Conservation (phyloP, 2,797 vertebrate species). For the Pangasius krempfi region DNA sequence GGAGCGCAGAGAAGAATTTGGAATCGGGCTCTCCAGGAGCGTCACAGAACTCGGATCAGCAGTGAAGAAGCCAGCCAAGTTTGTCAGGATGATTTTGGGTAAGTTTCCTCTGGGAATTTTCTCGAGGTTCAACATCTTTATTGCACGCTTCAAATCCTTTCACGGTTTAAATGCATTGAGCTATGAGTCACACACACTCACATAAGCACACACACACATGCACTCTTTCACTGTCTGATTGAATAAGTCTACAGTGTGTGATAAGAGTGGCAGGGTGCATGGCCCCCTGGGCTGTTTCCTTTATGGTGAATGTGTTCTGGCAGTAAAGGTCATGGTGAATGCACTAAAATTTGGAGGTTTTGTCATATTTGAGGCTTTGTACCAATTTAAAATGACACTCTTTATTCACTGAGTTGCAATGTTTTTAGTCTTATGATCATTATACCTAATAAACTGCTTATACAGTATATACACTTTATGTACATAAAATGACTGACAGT, state of each 20-base stretch:
- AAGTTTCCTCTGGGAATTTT: constrained; percentile 61
- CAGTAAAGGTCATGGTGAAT: constrained; percentile 71
- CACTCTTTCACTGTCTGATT: constrained; percentile 16
- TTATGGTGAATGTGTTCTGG: constrained; percentile 69
- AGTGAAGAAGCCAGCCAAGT: constrained; percentile 62
- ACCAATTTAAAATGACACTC: not conserved
- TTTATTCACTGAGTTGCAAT: not conserved
- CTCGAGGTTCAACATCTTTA: not conserved
- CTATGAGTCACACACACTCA: not conserved
- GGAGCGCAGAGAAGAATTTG: constrained; percentile 61
- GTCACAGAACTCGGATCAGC: constrained; percentile 60
- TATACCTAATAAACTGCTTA: not conserved
- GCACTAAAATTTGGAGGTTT: not conserved
- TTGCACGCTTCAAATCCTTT: not conserved
- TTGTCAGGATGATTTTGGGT: constrained; percentile 79
- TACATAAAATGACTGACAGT: not conserved
- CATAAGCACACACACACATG: not conserved
- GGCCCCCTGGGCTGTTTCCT: constrained; percentile 48
- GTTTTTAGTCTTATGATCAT: not conserved
- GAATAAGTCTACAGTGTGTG: constrained; percentile 15
- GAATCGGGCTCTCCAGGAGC: constrained; percentile 63
- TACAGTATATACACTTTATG: not conserved
- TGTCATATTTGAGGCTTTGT: not conserved
- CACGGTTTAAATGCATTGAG: not conserved
- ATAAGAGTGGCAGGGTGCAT: constrained; percentile 18